A percentile compares a stretch with the other conserved stretches of the same genome.
These are phyloP conservation scores for Tiaroga cobitis DNA, from an alignment of 2,797 vertebrate genomes.

Conservation along the genomic window DNA sequence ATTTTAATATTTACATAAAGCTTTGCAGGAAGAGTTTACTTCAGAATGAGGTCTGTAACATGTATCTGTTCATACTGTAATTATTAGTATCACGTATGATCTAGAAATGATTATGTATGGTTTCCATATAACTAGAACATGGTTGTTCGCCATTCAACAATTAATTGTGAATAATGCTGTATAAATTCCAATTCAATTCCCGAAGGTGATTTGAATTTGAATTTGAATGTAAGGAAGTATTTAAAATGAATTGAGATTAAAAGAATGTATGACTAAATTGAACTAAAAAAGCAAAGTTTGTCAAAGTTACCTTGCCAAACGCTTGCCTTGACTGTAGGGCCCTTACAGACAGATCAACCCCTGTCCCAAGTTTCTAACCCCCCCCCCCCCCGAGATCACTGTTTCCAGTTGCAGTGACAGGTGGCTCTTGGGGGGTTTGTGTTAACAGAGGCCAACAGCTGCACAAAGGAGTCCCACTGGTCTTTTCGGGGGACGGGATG, in stretches of 20 bases:
- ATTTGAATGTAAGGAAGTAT: background rate
- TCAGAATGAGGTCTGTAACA: background rate
- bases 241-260: no score
- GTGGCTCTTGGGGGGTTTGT: constrained; percentile 71
- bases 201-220: background rate
- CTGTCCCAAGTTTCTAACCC: no score
- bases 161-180: background rate
- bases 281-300: no score
- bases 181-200: background rate
- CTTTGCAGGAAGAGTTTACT: background rate
- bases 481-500: constrained; percentile 67
- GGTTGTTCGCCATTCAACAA: background rate
- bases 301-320: no score
- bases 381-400: no score
- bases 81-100: background rate
- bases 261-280: no score
- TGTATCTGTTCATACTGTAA: background rate
- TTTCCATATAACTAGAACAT: background rate
- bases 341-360: no score
- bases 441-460: constrained; percentile 78
- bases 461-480: constrained; percentile 79
- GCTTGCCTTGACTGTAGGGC: no score
- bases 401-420: constrained; percentile 81
- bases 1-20: background rate
- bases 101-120: background rate